phyloP scores from a whole-genome alignment of 1,140 invertebrate species.

The Dysdera silvatica region DNA sequence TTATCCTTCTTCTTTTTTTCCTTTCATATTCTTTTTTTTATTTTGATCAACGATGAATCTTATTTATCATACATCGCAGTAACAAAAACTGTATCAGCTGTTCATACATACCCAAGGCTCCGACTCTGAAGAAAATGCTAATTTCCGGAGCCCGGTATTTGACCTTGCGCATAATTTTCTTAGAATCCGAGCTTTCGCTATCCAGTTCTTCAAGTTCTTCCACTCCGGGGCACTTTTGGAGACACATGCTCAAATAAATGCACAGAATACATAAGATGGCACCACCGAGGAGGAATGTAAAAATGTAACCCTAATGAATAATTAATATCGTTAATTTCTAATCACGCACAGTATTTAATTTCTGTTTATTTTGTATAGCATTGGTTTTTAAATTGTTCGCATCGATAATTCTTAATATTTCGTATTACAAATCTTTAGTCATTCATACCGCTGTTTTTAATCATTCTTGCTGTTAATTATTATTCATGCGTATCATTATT shows the following conservation, averaged over 20 bases:
- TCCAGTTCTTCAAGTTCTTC: constrained; percentile 20
- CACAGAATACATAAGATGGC: constrained; percentile 57
- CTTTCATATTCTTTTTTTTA: no score
- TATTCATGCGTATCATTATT: no score
- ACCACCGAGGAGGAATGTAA: constrained; percentile 58
- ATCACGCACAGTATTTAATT: not conserved
- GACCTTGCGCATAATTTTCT: not conserved
- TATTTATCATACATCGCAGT: no score
- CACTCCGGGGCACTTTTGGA: constrained; percentile 51
- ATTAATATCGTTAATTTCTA: constrained; percentile 27
- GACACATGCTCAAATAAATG: constrained; percentile 56
- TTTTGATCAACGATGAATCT: no score
- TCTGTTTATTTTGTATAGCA: no score
- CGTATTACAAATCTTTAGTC: no score
- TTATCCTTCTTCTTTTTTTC: no score
- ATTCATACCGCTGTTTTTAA: no score
- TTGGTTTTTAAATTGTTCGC: no score
- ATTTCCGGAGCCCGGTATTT: constrained; percentile 46
- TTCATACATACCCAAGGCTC: constrained; percentile 51
- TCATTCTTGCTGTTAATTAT: no score
- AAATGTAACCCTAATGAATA: constrained; percentile 52
- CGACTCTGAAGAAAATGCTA: constrained; percentile 59
- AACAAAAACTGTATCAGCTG: no score
- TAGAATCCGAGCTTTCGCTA: not conserved
- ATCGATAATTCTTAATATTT: no score